Evolutionary conservation across 2,113 vertebrate genomes (phyloP).

Genomic region (Suricata suricatta): DNA sequence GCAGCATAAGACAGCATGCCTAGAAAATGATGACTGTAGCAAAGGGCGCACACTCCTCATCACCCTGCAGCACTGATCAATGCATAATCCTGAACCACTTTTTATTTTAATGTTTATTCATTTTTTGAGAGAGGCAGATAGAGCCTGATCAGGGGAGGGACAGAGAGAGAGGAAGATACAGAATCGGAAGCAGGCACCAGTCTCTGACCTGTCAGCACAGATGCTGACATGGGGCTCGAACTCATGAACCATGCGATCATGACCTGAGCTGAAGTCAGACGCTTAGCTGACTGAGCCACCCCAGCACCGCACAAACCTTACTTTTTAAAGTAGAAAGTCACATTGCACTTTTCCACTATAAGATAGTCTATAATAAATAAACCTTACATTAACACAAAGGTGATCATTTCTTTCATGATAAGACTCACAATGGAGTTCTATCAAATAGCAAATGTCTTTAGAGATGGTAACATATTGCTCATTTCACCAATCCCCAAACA

Average conservation of each 20-base stretch:
- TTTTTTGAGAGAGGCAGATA: too few species aligned
- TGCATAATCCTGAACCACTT: neutral
- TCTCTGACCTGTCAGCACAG: too few species aligned
- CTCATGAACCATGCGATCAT: too few species aligned
- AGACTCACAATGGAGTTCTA: neutral
- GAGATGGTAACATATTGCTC: neutral
- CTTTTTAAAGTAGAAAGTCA: constrained; percentile 5
- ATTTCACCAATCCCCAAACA: neutral
- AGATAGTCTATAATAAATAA: neutral
- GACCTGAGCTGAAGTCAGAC: too few species aligned
- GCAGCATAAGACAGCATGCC: neutral
- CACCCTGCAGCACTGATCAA: neutral
- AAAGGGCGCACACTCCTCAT: rapidly evolving
- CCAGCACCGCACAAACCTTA: too few species aligned
- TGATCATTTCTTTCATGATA: neutral
- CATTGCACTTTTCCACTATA: neutral
- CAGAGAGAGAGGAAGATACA: too few species aligned
- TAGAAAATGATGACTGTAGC: rapidly evolving
- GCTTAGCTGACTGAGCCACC: too few species aligned
- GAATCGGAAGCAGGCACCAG: too few species aligned
- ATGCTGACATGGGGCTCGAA: too few species aligned
- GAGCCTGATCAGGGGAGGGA: too few species aligned
- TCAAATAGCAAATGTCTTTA: neutral
- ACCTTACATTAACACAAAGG: neutral
- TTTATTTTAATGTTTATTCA: too few species aligned